A percentile compares a stretch with the other conserved stretches of the same genome.
phyloP scores from a whole-genome alignment of 2,113 vertebrate genomes.

The Aptenodytes forsteri region DNA sequence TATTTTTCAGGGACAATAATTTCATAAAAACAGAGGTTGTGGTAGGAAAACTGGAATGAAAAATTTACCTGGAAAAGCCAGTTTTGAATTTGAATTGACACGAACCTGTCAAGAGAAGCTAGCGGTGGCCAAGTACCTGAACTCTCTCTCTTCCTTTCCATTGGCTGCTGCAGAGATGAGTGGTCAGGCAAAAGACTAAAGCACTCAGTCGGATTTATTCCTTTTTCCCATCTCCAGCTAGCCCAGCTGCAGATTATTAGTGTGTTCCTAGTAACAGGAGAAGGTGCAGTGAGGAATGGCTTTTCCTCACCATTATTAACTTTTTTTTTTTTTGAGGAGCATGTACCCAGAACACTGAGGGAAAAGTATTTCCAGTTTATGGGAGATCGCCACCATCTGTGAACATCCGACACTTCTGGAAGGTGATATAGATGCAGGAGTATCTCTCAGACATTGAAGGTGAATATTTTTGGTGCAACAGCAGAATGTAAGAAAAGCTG shows the following conservation, averaged over 20 bases:
- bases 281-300: not conserved
- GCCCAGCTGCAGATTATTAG: not conserved
- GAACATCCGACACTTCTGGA: not conserved
- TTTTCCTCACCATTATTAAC: not conserved
- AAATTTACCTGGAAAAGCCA: not conserved
- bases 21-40: not conserved
- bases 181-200: not conserved
- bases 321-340: not conserved
- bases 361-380: not conserved
- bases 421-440: not conserved
- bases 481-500: not conserved
- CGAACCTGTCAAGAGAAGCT: not conserved
- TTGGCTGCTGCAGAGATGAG: not conserved
- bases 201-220: not conserved
- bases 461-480: not conserved
- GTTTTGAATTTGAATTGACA: not conserved
- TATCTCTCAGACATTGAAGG: not conserved
- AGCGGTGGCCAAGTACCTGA: not conserved
- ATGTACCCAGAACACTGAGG: fast-evolving
- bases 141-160: not conserved
- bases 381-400: not conserved
- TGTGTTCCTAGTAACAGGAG: not conserved
- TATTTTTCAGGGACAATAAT: not conserved
- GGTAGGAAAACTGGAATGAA: not conserved
- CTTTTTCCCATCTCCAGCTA: not conserved